Percentiles rank a stretch among this genome's conserved stretches.
phyloP scores from a whole-genome alignment of 2,797 vertebrate species.

The Bradypus variegatus region DNA sequence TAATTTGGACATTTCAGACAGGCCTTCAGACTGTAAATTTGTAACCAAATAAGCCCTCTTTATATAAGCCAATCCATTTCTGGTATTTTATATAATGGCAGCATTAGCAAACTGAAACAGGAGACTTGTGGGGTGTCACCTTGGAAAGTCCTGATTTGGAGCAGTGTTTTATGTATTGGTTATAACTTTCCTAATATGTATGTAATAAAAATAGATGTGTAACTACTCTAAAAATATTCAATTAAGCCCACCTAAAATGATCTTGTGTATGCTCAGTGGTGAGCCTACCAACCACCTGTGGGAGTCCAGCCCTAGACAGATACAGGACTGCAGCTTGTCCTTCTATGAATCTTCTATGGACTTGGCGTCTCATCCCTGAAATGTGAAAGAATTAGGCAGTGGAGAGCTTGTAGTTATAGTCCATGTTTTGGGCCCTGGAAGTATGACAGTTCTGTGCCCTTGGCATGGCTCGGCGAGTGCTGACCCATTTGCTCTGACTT shows the following conservation, averaged over 20 bases:
- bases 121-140: neutral
- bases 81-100: no score
- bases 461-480: neutral
- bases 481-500: neutral
- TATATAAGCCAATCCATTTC: no score
- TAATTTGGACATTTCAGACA: no score
- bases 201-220: neutral
- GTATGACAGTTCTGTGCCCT: fast-evolving
- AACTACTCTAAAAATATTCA: neutral
- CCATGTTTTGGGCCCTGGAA: neutral
- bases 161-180: neutral
- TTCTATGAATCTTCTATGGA: neutral
- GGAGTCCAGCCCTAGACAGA: neutral
- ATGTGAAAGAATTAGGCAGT: neutral
- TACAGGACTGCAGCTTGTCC: neutral
- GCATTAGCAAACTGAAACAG: no score
- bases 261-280: neutral
- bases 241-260: neutral
- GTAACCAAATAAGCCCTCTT: no score
- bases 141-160: neutral
- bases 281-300: neutral
- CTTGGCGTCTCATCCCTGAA: neutral
- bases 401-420: neutral
- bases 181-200: neutral
- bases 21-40: no score